Evolutionary conservation across 2,797 vertebrate genomes (phyloP).

Genomic region (Euphonia xanthogaster): DNA sequence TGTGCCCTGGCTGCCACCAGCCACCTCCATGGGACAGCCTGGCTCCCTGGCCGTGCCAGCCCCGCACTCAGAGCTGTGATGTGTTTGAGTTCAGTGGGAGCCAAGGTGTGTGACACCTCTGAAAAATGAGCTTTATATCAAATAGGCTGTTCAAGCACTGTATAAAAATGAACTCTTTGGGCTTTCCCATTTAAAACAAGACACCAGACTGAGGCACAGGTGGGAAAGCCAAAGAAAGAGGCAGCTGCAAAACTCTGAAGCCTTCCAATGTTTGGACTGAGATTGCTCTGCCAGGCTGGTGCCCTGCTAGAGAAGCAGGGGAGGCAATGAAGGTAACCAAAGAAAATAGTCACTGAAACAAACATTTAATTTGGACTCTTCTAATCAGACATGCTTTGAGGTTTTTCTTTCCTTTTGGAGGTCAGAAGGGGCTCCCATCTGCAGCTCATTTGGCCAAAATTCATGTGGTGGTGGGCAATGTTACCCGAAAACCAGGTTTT

Average conservation of each 20-base stretch:
- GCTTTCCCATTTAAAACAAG: not conserved
- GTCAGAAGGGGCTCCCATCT: not conserved
- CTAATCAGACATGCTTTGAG: not conserved
- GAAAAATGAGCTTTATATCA: not conserved
- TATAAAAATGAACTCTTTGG: not conserved
- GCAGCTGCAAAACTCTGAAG: not conserved
- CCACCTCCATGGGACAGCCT: accelerated
- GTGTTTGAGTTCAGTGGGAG: not conserved
- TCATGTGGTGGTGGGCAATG: accelerated
- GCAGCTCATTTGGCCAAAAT: not conserved
- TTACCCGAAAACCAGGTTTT: not conserved
- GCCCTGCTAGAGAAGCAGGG: not conserved
- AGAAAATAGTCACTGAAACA: not conserved
- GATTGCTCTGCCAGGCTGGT: not conserved
- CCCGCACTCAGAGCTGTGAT: accelerated
- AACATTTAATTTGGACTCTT: not conserved
- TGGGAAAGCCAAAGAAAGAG: not conserved
- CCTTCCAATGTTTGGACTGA: accelerated
- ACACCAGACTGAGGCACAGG: not conserved
- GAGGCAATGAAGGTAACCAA: not conserved
- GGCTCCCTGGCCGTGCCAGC: accelerated
- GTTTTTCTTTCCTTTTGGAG: not conserved
- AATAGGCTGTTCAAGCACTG: not conserved
- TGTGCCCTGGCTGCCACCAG: not conserved
- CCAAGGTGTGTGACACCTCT: not conserved